These are phyloP conservation scores for Drosophila setifemur DNA, from an alignment of 1,140 invertebrate species.

Conservation along the genomic window DNA sequence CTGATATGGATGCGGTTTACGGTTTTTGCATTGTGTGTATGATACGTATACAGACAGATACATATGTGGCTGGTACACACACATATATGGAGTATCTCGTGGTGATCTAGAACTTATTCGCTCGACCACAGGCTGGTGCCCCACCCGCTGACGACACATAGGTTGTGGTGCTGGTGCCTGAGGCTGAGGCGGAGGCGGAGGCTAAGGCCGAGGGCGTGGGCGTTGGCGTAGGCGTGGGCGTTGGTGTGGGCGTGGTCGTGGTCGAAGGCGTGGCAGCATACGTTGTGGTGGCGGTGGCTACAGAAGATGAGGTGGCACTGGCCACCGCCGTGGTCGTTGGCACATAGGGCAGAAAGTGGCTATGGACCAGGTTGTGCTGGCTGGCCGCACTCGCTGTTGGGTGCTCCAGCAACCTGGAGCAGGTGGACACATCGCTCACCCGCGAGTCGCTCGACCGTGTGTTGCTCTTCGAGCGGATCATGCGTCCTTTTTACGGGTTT, in stretches of 20 bases:
- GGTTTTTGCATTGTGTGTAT: constrained; percentile 16
- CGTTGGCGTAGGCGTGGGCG: constrained; percentile 9
- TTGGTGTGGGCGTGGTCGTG: constrained; percentile 14
- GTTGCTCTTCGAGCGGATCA: constrained; percentile 81
- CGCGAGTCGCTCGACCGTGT: constrained; percentile 80
- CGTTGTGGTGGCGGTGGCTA: constrained; percentile 7
- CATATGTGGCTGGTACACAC: not conserved
- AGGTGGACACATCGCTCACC: constrained; percentile 79
- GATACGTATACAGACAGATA: constrained; percentile 37
- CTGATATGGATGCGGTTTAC: constrained; percentile 45
- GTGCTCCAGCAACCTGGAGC: constrained; percentile 78
- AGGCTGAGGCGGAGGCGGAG: constrained; percentile 8
- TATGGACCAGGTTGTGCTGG: constrained; percentile 67
- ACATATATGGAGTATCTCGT: constrained; percentile 8
- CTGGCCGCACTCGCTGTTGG: constrained; percentile 70
- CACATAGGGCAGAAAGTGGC: constrained; percentile 72
- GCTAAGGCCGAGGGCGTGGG: constrained; percentile 20
- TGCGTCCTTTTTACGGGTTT: constrained; percentile 63
- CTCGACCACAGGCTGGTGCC: constrained; percentile 59
- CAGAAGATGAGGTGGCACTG: constrained; percentile 4
- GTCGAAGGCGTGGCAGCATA: constrained; percentile 27
- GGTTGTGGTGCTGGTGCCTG: constrained; percentile 48
- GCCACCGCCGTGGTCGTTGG: constrained; percentile 61
- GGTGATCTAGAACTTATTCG: constrained; percentile 73
- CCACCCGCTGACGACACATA: constrained; percentile 59